phyloP scores from a whole-genome alignment of 2,797 vertebrate genomes.

The Aulostomus chinensis region DNA sequence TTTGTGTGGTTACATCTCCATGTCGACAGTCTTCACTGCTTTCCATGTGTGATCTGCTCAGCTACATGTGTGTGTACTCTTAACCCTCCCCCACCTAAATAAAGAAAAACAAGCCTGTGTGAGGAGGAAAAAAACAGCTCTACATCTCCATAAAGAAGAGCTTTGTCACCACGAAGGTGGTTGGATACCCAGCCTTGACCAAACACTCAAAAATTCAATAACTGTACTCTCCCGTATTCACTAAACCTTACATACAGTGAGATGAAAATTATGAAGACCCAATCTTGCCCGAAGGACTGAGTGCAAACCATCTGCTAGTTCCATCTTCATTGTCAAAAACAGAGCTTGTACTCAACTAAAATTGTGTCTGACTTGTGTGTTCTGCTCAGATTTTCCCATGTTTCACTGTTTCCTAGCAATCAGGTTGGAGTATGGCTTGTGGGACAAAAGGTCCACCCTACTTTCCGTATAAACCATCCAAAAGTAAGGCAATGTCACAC shows the following conservation, averaged over 20 bases:
- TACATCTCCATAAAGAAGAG: conserved; percentile 43
- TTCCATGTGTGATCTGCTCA: conserved; percentile 15
- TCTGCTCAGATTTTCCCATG: conserved; percentile 48
- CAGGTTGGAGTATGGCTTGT: conserved; percentile 23
- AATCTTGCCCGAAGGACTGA: conserved; percentile 14
- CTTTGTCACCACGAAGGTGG: conserved; percentile 52
- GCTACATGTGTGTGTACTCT: conserved; percentile 4
- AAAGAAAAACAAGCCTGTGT: conserved; percentile 42
- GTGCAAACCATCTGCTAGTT: conserved; percentile 52
- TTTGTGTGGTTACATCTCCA: neutral
- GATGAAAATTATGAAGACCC: conserved; percentile 33
- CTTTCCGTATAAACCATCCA: conserved; percentile 55
- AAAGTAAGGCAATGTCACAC: conserved; percentile 18
- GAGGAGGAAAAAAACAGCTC: conserved; percentile 23
- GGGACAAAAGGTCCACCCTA: conserved; percentile 37
- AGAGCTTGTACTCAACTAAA: conserved; percentile 9
- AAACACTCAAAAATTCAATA: conserved; percentile 51
- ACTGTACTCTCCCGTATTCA: neutral
- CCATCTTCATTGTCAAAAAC: conserved; percentile 24
- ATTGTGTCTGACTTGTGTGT: conserved; percentile 2
- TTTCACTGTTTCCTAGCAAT: conserved; percentile 63
- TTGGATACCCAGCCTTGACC: conserved; percentile 38
- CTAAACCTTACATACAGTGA: neutral
- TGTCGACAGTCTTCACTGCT: conserved; percentile 8
- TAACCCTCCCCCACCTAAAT: conserved; percentile 11